Base-by-base conservation (phyloP, 2,113 vertebrate species). In the Chamaea fasciata region DNA sequence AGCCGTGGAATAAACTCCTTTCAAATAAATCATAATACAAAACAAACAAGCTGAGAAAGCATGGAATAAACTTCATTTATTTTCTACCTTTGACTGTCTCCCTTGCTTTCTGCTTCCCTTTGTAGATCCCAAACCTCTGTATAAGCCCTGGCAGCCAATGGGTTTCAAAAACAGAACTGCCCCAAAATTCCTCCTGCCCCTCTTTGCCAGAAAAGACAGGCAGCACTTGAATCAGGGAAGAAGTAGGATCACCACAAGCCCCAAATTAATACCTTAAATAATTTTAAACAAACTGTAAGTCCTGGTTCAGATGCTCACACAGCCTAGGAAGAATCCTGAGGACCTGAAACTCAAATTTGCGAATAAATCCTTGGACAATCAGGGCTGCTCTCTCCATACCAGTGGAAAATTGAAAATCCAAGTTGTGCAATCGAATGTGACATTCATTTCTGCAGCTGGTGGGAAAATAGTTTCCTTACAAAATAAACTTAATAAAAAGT, bases 401-500 rank as follows among this genome's bases (percentile, higher is more conserved):
- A 80, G 47, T 78, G 93, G 85, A 92, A 96, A 93, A 74, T 18
- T 69, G 70, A 93, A 76, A 95, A 49, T 86, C 42, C 60, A 89
- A 49, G 64, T 90, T 90, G 73, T 2, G 20, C 79, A 93, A 50
- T 60, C 2, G 0, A 95, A 91, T 78, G 76, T 67, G 83, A 92
- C 64, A 52, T 81, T 93, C 15, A 22, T 70, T 93, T 94, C 83
- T 94, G 70, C 80, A 92, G 74, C 80, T 90, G 41, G 47, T 83
- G 90, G 68, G 90, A 94, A 96, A 94, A 94, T n/a, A 93, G 46
- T 80, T 93, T 85, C 76, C 71, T 77, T 81, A 80, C 44, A 93
- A 95, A 95, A 88, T 65, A 87, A 90, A 85, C 86, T 73, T 89
- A 91, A 94, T 92, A 88, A 92, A 67, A 90, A 84, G 35, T 94